A percentile compares a stretch with the other conserved stretches of the same genome.
phyloP scores from a whole-genome alignment of 2,888 invertebrate species.

The Caenorhabditis zanzibari region DNA sequence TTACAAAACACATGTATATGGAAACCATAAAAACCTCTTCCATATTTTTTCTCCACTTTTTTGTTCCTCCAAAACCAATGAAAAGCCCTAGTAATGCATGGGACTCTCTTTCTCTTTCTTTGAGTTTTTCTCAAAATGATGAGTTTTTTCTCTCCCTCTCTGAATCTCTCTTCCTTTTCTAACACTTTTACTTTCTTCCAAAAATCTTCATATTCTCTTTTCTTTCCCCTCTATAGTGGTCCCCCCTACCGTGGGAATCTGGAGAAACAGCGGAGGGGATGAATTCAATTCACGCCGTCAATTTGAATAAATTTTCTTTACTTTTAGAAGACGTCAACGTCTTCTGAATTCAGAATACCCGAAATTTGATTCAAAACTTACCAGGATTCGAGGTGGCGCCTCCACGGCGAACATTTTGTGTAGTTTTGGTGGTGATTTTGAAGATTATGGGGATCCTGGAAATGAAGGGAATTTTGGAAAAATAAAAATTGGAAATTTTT shows the following conservation, averaged over 20 bases:
- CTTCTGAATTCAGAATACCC: too few species aligned
- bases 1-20: neutral
- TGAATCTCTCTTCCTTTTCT: slow-evolving; percentile 1
- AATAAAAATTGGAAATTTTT: neutral
- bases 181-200: too few species aligned
- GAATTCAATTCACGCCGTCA: neutral
- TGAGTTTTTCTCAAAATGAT: slow-evolving; percentile 19
- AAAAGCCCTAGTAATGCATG: slow-evolving; percentile 51
- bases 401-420: slow-evolving; percentile 45
- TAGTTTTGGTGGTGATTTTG: neutral
- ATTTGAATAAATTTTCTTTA: slow-evolving; percentile 35
- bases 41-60: neutral
- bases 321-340: neutral
- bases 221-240: neutral
- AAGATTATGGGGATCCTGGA: neutral
- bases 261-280: neutral
- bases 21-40: slow-evolving; percentile 6
- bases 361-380: slow-evolving; percentile 4
- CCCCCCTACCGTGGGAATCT: slow-evolving; percentile 46
- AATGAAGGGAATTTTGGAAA: too few species aligned
- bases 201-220: neutral
- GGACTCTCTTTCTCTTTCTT: slow-evolving; percentile 23
- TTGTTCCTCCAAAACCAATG: slow-evolving; percentile 22
- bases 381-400: slow-evolving; percentile 37
- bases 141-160: slow-evolving; percentile 12